These are phyloP conservation scores for Troglohyphantes excavatus DNA, from an alignment of 2,888 invertebrate species.

Conservation along the genomic window DNA sequence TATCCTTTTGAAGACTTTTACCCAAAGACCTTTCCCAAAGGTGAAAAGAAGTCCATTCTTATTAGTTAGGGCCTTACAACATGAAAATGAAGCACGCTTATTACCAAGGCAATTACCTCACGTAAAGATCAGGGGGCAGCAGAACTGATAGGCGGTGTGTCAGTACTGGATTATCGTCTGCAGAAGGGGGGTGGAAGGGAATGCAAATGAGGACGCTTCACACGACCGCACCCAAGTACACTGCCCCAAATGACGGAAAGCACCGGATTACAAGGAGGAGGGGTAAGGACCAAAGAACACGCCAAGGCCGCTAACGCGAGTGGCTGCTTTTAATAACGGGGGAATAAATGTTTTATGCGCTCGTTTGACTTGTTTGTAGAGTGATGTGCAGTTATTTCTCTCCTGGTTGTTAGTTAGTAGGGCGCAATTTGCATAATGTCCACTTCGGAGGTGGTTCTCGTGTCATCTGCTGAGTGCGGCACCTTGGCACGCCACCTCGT, in stretches of 20 bases:
- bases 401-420: conserved; percentile 29
- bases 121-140: conserved; percentile 1
- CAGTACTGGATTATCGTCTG: conserved; percentile 45
- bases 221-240: conserved; percentile 63
- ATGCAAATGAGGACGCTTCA: conserved; percentile 62
- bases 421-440: conserved; percentile 25
- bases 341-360: conserved; percentile 43
- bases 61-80: background rate
- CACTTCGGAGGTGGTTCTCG: background rate
- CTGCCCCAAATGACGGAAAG: background rate
- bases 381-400: conserved; percentile 31
- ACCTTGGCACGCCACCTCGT: background rate
- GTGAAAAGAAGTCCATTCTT: background rate
- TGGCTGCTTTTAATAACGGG: conserved; percentile 29
- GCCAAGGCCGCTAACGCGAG: background rate
- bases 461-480: conserved; percentile 12
- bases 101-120: conserved; percentile 48
- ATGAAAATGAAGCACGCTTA: conserved; percentile 43
- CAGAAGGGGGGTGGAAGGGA: background rate
- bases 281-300: background rate
- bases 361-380: conserved; percentile 40
- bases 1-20: too few species aligned
- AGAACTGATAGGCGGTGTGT: conserved; percentile 50
- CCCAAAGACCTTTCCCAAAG: background rate
- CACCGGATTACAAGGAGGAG: background rate